Percentiles rank a stretch among this genome's conserved stretches.
These are phyloP conservation scores for Cheilinus undulatus DNA, from an alignment of 2,113 vertebrate species.

Conservation along the genomic window DNA sequence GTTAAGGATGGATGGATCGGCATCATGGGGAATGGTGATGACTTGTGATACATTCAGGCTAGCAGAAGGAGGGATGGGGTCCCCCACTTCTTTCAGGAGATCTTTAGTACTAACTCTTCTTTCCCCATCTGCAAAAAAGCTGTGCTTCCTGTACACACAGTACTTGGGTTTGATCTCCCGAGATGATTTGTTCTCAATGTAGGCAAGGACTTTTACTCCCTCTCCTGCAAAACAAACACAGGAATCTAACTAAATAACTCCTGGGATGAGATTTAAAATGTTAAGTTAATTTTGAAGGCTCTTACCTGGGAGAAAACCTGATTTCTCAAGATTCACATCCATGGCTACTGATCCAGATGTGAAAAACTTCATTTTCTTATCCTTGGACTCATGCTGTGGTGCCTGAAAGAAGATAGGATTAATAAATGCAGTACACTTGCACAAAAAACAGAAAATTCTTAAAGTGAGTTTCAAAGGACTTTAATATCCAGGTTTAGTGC, in stretches of 20 bases:
- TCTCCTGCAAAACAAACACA: slow-evolving; percentile 57
- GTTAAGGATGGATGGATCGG: slow-evolving; percentile 66
- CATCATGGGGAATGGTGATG: slow-evolving; percentile 62
- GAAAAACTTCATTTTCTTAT: slow-evolving; percentile 76
- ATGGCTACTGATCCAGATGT: slow-evolving; percentile 75
- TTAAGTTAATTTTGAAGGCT: not conserved
- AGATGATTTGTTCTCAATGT: slow-evolving; percentile 75
- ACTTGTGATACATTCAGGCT: slow-evolving; percentile 46
- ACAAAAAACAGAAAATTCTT: not conserved
- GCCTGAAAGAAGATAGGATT: slow-evolving; percentile 52
- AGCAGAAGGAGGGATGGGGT: slow-evolving; percentile 61
- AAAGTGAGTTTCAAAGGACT: not conserved
- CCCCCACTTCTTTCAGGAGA: slow-evolving; percentile 73
- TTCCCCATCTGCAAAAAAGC: slow-evolving; percentile 67
- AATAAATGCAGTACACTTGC: not conserved
- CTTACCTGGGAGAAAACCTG: slow-evolving; percentile 70
- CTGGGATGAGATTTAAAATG: not conserved
- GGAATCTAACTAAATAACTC: not conserved
- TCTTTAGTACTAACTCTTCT: slow-evolving; percentile 55
- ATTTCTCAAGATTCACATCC: slow-evolving; percentile 75
- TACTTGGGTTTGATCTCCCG: slow-evolving; percentile 79
- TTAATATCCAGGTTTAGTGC: not conserved
- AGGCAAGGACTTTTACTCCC: slow-evolving; percentile 65
- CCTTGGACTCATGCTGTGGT: slow-evolving; percentile 70
- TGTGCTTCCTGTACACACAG: slow-evolving; percentile 76